Evolutionary conservation across 2,113 vertebrate species (phyloP).

Genomic region (Bambusicola thoracicus): DNA sequence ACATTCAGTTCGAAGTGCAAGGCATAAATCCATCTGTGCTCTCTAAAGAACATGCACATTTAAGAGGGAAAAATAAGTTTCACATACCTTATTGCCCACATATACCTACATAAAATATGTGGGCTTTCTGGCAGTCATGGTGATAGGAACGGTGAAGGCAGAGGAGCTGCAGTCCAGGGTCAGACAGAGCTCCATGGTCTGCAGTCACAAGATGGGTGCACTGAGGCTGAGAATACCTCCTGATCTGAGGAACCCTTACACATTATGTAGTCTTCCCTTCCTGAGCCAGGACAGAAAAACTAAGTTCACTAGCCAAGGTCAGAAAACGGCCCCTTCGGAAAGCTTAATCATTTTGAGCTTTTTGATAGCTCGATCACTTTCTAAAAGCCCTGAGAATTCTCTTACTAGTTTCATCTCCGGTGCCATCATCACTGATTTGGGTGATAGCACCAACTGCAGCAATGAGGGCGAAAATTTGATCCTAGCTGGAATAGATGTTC

Average conservation of each 20-base stretch:
- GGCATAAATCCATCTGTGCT: slow-evolving; percentile 4
- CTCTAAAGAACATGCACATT: not conserved
- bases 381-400: not conserved
- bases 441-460: not conserved
- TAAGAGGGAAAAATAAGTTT: not conserved
- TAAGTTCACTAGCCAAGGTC: not conserved
- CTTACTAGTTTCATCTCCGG: not conserved
- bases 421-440: not conserved
- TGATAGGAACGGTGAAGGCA: not conserved
- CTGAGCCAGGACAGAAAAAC: not conserved
- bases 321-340: not conserved
- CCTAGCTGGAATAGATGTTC: not conserved
- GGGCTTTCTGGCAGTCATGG: not conserved
- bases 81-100: not conserved
- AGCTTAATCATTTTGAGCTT: not conserved
- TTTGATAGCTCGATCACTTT: not conserved
- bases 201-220: accelerated
- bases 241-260: not conserved
- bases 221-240: not conserved
- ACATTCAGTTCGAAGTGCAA: slow-evolving; percentile 25
- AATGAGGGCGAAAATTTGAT: not conserved
- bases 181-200: not conserved
- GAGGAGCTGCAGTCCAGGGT: not conserved
- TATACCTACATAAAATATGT: not conserved
- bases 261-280: not conserved